These are phyloP conservation scores for Germaria angustata DNA, from an alignment of 2,888 invertebrate genomes.

Conservation along the genomic window DNA sequence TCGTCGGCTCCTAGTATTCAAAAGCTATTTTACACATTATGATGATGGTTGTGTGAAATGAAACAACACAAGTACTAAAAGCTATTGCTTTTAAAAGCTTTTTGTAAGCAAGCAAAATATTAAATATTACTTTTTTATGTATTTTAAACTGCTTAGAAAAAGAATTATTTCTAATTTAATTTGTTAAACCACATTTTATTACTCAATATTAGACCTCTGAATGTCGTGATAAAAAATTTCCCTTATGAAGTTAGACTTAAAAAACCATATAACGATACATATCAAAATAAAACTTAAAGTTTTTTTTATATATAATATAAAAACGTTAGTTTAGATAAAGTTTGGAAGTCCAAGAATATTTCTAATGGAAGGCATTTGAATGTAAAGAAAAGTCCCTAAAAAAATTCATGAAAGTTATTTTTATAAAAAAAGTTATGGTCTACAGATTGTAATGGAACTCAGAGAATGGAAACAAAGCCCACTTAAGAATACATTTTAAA, in stretches of 20 bases:
- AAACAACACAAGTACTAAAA: too few species aligned
- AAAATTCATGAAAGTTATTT: conserved; percentile 46
- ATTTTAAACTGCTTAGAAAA: too few species aligned
- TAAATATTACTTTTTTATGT: conserved; percentile 18
- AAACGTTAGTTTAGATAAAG: too few species aligned
- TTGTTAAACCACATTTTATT: not conserved
- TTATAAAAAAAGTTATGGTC: conserved; percentile 45
- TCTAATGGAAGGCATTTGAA: not conserved
- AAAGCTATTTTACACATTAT: too few species aligned
- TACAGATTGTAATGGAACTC: conserved; percentile 31
- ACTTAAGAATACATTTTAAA: conserved; percentile 2
- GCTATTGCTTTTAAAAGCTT: not conserved
- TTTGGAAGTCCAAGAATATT: not conserved
- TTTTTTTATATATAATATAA: not conserved
- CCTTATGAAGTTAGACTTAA: conserved; percentile 41
- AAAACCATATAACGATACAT: conserved; percentile 53
- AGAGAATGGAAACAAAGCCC: conserved; percentile 46
- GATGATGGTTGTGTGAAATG: too few species aligned
- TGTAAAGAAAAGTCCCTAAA: conserved; percentile 1
- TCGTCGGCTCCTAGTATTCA: too few species aligned
- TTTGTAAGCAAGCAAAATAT: too few species aligned
- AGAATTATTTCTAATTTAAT: not conserved
- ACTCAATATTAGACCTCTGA: conserved; percentile 32
- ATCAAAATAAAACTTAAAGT: conserved; percentile 38
- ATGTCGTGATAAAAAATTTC: conserved; percentile 61